phyloP scores from a whole-genome alignment of 2,113 vertebrate species.

The Deroptyus accipitrinus region DNA sequence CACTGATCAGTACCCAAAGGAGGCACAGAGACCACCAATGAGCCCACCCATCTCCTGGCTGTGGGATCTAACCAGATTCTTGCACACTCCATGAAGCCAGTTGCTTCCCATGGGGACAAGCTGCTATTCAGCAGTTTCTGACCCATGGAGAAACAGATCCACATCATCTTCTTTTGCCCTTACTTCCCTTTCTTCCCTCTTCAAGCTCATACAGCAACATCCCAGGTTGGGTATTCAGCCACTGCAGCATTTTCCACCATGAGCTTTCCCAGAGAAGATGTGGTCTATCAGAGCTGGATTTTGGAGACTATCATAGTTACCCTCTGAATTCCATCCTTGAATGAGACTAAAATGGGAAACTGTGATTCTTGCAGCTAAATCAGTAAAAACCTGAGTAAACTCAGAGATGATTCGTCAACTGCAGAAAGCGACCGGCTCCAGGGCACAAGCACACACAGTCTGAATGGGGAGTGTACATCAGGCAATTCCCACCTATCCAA shows the following conservation, averaged over 20 bases:
- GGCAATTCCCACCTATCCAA: neutral
- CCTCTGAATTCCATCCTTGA: neutral
- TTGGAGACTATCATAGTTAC: neutral
- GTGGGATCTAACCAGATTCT: neutral
- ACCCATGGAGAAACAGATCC: neutral
- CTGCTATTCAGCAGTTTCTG: neutral
- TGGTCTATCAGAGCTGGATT: neutral
- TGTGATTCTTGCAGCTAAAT: neutral
- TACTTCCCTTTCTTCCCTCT: neutral
- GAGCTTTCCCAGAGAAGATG: neutral
- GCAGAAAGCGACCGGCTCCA: neutral
- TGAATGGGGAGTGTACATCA: neutral
- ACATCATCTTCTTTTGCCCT: neutral
- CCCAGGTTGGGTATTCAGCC: neutral
- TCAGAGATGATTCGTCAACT: neutral
- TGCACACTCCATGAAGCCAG: neutral
- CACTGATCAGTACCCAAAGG: neutral
- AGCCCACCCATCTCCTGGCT: neutral
- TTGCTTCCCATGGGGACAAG: neutral
- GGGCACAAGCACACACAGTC: neutral
- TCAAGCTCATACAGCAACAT: neutral
- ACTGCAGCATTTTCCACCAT: neutral
- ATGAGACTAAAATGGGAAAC: neutral
- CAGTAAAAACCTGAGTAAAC: neutral
- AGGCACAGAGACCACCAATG: neutral